Evolutionary conservation across 2,888 invertebrate genomes (phyloP).

Genomic region (Hypselothyrea guttata): DNA sequence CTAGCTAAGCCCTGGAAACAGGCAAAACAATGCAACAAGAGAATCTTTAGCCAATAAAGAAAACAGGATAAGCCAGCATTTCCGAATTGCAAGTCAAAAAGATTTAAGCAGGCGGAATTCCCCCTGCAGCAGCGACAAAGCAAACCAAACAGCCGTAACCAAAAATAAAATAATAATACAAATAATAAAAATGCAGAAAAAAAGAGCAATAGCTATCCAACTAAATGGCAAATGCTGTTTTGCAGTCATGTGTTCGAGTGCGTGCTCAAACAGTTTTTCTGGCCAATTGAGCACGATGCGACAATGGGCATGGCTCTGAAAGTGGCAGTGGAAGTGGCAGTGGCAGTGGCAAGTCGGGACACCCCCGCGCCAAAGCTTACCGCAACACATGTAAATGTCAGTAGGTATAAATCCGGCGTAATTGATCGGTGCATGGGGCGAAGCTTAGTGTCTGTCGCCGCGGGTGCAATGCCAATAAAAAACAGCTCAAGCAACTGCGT

Average conservation of each 20-base stretch:
- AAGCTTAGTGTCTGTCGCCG: slow-evolving; percentile 74
- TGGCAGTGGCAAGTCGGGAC: slow-evolving; percentile 8
- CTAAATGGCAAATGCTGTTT: slow-evolving; percentile 39
- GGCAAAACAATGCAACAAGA: slow-evolving; percentile 54
- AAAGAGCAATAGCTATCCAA: slow-evolving; percentile 26
- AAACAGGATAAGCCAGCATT: slow-evolving; percentile 79
- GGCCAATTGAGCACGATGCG: slow-evolving; percentile 65
- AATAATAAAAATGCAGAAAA: slow-evolving; percentile 8
- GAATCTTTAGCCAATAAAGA: slow-evolving; percentile 74
- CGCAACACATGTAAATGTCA: slow-evolving; percentile 73
- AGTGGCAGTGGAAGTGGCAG: slow-evolving; percentile 7
- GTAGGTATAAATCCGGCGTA: slow-evolving; percentile 63
- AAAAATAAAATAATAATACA: slow-evolving; percentile 6
- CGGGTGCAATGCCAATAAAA: slow-evolving; percentile 70
- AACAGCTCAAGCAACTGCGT: slow-evolving; percentile 12
- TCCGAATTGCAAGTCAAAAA: slow-evolving; percentile 79
- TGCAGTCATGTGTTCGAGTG: slow-evolving; percentile 68
- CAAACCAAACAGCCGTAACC: slow-evolving; percentile 19
- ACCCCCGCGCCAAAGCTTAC: slow-evolving; percentile 59
- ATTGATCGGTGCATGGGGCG: slow-evolving; percentile 72
- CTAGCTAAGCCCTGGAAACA: slow-evolving; percentile 50
- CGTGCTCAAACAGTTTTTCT: slow-evolving; percentile 69
- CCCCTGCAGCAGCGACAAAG: slow-evolving; percentile 40
- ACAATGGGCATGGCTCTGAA: slow-evolving; percentile 33
- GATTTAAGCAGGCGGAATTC: slow-evolving; percentile 78